Base-by-base conservation (phyloP, 2,113 vertebrate genomes). In the Passer domesticus region DNA sequence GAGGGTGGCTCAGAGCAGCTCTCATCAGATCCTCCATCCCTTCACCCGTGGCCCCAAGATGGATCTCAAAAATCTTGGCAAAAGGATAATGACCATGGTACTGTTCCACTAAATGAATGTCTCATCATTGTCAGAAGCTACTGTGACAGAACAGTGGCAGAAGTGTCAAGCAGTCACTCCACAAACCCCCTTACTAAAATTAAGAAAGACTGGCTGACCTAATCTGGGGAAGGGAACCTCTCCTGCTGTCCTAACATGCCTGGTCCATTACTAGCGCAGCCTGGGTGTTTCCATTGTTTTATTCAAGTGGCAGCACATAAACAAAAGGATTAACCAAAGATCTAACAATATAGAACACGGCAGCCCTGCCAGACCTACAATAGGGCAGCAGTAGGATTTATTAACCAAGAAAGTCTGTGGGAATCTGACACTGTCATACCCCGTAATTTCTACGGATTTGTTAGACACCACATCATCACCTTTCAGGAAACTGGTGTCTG, bases 311-410 rank as follows among this genome's bases (percentile, higher is more conserved):
- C 76, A 73, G 41, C 14, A 64, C 63, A 33, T 20, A 22, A 68
- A 28, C 15, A 49, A 76, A 56, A 37, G 43, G 28, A 68, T 68
- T 33, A 68, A 30, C 28, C 78, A 49, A 58, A 79, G 23, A 58
- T 44, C 81, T 63, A 27, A 23, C 35, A 44, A 25, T 35, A 35
- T 0, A 75, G 58, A 58, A 68, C 4, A 9, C 0, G 0, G 15
- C 19, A 86, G 37, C 37, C 41, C 58, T 62, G 31, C 17, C 21
- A 76, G 49, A 27, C n/a, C 22, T 69, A 60, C 50, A 30, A 41
- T 18, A 56, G 55, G 69, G 44, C 58, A 47, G 15, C 9, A 52
- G 24, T 18, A 47, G 47, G 33, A 20, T 46, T 25, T 46, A 80
- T 66, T 46, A 70, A 43, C 13, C 47, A 46, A 20, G 31, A 31